Conservation (phyloP, 2,113 vertebrate species). For the Nasalis larvatus region DNA sequence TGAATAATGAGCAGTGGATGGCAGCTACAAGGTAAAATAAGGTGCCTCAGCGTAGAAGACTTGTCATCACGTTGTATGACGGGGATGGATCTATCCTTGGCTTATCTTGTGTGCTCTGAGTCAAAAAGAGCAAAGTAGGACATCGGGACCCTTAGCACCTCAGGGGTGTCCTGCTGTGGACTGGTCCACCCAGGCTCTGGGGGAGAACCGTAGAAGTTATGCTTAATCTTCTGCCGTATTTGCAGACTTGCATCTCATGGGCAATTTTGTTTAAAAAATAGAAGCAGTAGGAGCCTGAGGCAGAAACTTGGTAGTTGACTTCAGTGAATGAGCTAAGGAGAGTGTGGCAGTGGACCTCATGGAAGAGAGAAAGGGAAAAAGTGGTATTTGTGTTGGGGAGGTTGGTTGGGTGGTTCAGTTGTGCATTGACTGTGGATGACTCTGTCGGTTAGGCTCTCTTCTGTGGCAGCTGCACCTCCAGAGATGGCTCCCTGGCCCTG, state of each 20-base stretch:
- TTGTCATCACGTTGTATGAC: background rate
- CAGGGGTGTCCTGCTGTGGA: background rate
- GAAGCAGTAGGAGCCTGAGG: background rate
- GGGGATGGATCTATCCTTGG: too few relatives aligned
- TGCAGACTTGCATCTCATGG: background rate
- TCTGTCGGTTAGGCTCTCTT: background rate
- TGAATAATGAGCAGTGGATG: too few relatives aligned
- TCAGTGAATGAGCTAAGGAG: background rate
- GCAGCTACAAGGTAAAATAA: background rate
- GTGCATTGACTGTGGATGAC: background rate
- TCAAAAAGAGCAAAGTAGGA: background rate
- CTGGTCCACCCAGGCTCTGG: too few relatives aligned
- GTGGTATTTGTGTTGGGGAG: background rate
- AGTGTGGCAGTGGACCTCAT: background rate
- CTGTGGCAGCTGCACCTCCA: background rate
- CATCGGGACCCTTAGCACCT: background rate
- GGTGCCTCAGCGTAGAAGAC: accelerated
- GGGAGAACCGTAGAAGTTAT: background rate
- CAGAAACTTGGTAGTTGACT: background rate
- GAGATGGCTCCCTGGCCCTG: background rate
- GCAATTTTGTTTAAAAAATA: background rate
- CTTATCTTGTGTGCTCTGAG: accelerated
- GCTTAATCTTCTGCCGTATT: background rate
- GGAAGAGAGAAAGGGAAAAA: background rate
- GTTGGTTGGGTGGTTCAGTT: background rate